Evolutionary conservation across 2,797 vertebrate genomes (phyloP).

Genomic region (Onychomys torridus): DNA sequence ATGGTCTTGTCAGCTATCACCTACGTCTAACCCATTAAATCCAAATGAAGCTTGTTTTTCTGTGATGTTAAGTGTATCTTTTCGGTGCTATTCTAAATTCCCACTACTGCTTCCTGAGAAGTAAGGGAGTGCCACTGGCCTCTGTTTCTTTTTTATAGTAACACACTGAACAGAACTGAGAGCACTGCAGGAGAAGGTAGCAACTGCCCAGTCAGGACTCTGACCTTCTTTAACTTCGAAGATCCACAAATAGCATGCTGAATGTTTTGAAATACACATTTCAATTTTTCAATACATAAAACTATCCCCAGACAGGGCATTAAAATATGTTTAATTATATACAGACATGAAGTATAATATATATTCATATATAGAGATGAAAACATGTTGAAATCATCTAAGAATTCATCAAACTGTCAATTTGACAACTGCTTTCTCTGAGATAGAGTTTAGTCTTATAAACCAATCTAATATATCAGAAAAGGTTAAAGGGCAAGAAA

Average conservation of each 20-base stretch:
- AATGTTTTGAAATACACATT: conserved; percentile 47
- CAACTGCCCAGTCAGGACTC: conserved; percentile 51
- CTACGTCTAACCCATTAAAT: conserved; percentile 75
- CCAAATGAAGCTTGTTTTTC: conserved; percentile 76
- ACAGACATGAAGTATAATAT: not conserved
- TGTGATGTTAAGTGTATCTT: conserved; percentile 35
- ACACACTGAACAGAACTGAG: conserved; percentile 65
- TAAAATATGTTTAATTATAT: not conserved
- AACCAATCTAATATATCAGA: conserved; percentile 93
- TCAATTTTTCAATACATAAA: conserved; percentile 68
- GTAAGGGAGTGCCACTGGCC: conserved; percentile 41
- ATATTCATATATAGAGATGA: not conserved
- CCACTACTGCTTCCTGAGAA: conserved; percentile 52
- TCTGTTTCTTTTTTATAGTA: not conserved
- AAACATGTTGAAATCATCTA: conserved; percentile 83
- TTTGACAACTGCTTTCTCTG: conserved; percentile 92
- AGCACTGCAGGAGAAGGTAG: conserved; percentile 69
- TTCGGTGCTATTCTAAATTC: conserved; percentile 29
- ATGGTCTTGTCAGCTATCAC: conserved; percentile 88
- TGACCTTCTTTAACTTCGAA: conserved; percentile 71
- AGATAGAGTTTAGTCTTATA: conserved; percentile 95
- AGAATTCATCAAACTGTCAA: conserved; percentile 89
- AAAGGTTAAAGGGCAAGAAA: conserved; percentile 94
- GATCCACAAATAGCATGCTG: conserved; percentile 65
- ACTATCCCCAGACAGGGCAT: conserved; percentile 20